Base-by-base conservation (phyloP, 2,888 invertebrate genomes). In the Diplazon laetatorius region DNA sequence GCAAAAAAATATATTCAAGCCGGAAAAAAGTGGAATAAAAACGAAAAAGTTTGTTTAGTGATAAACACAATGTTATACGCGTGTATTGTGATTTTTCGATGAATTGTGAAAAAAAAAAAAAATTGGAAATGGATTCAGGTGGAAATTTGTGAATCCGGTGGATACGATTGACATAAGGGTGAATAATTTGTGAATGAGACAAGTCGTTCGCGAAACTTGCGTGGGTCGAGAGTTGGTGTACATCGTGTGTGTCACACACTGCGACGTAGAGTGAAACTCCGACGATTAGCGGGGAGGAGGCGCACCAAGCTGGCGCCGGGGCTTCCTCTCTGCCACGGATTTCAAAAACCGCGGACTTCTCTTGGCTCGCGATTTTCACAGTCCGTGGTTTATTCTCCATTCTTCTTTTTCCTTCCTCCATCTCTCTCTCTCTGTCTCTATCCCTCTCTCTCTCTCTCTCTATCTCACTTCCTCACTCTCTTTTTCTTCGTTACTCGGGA, bases 301-400 rank as follows among this genome's bases (percentile, higher is more conserved):
- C n/a, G 66, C 20, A 77, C 37, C 37, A 63, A 65, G 65, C 69
- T 70, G 78, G 78, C 78, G 78, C 78, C 78, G 62, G 70, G 46
- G 74, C 78, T 74, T 78, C 78, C 78, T 74, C 78, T 46, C 42
- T 35, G 52, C 37, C 55, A 52, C 14, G 70, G 60, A 75, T 78
- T 71, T 39, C 48, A 48, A 39, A 20, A 16, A 57, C 72, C 44
- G 37, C 66, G 66, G 39, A n/a, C n/a, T n/a, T 14, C 48, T 60
- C 46, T 50, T 60, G 52, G 10, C 35, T 18, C 35, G 42, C 52
- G 30, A 68, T 18, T 22, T 16, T 6, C 52, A 1, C n/a, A n/a
- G n/a, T n/a, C n/a, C n/a, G n/a, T n/a, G n/a, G n/a, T n/a, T n/a
- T n/a, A n/a, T n/a, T n/a, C n/a, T n/a, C n/a, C n/a, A n/a, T n/a